Base-by-base conservation (phyloP, 2,888 invertebrate species). In the Nomada ruficornis region DNA sequence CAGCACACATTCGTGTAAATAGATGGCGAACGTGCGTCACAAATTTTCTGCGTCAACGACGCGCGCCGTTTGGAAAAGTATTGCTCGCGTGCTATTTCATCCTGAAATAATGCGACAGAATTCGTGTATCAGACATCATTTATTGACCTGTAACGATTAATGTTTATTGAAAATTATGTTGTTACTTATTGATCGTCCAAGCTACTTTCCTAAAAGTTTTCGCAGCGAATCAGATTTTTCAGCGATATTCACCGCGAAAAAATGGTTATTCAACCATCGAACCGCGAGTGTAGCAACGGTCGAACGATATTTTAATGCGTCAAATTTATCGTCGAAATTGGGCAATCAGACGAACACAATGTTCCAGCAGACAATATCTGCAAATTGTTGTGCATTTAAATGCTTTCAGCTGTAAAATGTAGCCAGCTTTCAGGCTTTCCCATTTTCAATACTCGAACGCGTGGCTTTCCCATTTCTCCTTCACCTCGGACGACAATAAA, bases 321-420 rank as follows among this genome's bases (percentile, higher is more conserved):
- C 54, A 29, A 72, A 72, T 80, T 80, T 57, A 80, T 72, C 63
- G 26, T 44, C 10, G 26, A 63, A 68, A 80, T 63, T 67, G 72
- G 44, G 52, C 72, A 80, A 72, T 80, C 81, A 80, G 42, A 29
- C 57, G 52, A 15, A 26, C 36, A 54, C 36, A 62, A 62, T 67
- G 55, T 67, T 36, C 44, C 13, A 23, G 18, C 15, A 29, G 44
- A 23, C 52, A 63, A 63, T 80, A 72, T 80, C 63, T 57, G 63
- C 44, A 52, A 80, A 80, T 80, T 50, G 81, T 72, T 52, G 55
- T 50, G 57, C 72, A 20, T 80, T 80, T 68, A 72, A 80, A 72
- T 63, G 81, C 81, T 72, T 68, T 71, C 71, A 20, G 20, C 70
- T 71, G 71, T 67, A 60, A 80, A 78, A 71, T 65, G 50, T 54